Base-by-base conservation (phyloP, 2,113 vertebrate genomes). In the Nothobranchius kuhntae region DNA sequence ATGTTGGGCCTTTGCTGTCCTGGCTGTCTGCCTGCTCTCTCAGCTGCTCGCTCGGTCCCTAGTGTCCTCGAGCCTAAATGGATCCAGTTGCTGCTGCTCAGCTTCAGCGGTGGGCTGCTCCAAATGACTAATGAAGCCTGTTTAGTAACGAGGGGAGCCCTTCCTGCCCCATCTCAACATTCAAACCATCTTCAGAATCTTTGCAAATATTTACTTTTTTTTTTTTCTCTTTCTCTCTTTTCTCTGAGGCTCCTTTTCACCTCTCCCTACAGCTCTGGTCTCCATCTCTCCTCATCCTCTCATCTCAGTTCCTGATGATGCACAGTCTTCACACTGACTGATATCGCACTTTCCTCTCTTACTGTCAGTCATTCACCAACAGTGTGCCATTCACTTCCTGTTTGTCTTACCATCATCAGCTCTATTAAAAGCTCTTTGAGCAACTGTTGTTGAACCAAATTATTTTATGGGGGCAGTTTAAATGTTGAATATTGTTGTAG, bases 11-110 rank as follows among this genome's bases (percentile, higher is more conserved):
- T 65, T 68, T 71, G 76, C 82, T 83, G 81, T 82, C 73, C 82
- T 88, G 87, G 85, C 86, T 85, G 62, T 77, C 69, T 88, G 90
- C 87, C 87, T 80, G 86, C 73, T 88, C 86, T 75, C 83, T 88
- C 85, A 83, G 79, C 82, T 86, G 85, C 83, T 88, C 17, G 9
- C 73, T 78, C 75, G 58, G 80, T 90, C 88, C 89, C 87, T 68
- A 68, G 85, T 71, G 89, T 84, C 85, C 86, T 87, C 82, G 65
- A 69, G 62, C 83, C 85, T 87, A 87, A 89, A 90, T 77, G 66
- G 81, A 89, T 86, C 88, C 89, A 88, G 88, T 89, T 85, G 81
- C 87, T 86, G 83, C 80, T 71, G 77, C 83, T 87, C 78, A 84
- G 75, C 81, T 83, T 68, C 80, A 84, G 73, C 60, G 75, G 81